A percentile compares a stretch with the other conserved stretches of the same genome.
Evolutionary conservation across 2,888 invertebrate genomes (phyloP).

Genomic region (Lasioglossum vierecki): DNA sequence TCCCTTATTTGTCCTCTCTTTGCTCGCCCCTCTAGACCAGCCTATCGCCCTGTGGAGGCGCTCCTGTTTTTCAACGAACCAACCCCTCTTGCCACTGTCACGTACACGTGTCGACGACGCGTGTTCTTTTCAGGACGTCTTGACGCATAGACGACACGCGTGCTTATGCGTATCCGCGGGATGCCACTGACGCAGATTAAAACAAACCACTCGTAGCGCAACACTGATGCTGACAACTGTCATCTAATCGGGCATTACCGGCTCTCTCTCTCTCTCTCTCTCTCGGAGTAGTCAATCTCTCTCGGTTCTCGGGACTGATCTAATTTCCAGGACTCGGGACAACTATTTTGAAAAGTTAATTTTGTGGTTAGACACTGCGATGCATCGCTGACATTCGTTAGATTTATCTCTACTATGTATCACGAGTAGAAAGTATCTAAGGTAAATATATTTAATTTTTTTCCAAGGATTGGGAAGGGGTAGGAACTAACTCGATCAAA

Average conservation of each 20-base stretch:
- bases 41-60: constrained; percentile 26
- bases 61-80: constrained; percentile 56
- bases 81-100: constrained; percentile 60
- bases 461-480: too few relatives aligned
- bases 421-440: too few relatives aligned
- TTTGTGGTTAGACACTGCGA: not conserved
- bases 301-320: not conserved
- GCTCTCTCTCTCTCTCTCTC: not conserved
- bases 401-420: too few relatives aligned
- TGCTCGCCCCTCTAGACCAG: constrained; percentile 14
- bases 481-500: too few relatives aligned
- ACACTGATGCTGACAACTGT: not conserved
- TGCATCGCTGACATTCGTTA: too few relatives aligned
- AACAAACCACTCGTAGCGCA: not conserved
- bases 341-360: not conserved
- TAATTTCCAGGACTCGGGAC: not conserved
- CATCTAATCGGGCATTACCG: not conserved
- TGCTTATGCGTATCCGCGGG: constrained; percentile 13
- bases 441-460: too few relatives aligned
- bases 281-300: not conserved
- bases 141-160: constrained; percentile 34
- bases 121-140: constrained; percentile 58
- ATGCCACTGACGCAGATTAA: constrained; percentile 8
- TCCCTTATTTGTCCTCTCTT: constrained; percentile 66
- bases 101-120: constrained; percentile 63